Percentiles rank a stretch among this genome's conserved stretches.
These are phyloP conservation scores for Proales similis DNA, from an alignment of 1,140 invertebrate genomes.

Conservation along the genomic window DNA sequence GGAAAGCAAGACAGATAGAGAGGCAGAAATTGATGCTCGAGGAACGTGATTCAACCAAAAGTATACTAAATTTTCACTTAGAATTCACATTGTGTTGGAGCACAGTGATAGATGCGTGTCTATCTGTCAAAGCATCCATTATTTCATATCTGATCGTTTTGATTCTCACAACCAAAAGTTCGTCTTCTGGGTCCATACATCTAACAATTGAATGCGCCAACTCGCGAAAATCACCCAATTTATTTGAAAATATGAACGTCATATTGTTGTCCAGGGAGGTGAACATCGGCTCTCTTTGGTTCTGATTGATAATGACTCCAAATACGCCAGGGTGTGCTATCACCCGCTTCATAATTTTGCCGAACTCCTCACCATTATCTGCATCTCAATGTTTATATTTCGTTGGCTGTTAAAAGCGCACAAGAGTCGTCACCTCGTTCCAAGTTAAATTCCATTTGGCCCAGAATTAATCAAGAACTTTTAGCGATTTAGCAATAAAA, in stretches of 20 bases:
- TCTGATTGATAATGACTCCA: not conserved
- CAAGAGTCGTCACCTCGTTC: too few species aligned
- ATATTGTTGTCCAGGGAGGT: not conserved
- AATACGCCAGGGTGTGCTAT: not conserved
- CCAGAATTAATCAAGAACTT: too few species aligned
- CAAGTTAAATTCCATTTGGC: too few species aligned
- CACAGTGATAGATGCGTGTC: too few species aligned
- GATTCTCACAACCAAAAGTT: not conserved
- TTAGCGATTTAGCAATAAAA: too few species aligned
- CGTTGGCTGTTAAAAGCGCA: too few species aligned
- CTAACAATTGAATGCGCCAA: not conserved
- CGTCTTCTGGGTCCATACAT: not conserved
- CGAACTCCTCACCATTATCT: not conserved
- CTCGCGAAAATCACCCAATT: not conserved
- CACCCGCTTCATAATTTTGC: not conserved
- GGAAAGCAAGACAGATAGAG: too few species aligned
- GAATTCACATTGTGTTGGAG: too few species aligned
- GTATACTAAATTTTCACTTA: too few species aligned
- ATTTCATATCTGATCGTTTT: not conserved
- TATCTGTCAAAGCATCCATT: not conserved
- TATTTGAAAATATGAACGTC: not conserved
- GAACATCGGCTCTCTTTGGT: not conserved
- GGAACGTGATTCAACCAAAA: too few species aligned
- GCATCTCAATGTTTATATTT: too few species aligned
- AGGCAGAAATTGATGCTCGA: too few species aligned